Base-by-base conservation (phyloP, 1,140 invertebrate species). In the Mactra quadrangularis region DNA sequence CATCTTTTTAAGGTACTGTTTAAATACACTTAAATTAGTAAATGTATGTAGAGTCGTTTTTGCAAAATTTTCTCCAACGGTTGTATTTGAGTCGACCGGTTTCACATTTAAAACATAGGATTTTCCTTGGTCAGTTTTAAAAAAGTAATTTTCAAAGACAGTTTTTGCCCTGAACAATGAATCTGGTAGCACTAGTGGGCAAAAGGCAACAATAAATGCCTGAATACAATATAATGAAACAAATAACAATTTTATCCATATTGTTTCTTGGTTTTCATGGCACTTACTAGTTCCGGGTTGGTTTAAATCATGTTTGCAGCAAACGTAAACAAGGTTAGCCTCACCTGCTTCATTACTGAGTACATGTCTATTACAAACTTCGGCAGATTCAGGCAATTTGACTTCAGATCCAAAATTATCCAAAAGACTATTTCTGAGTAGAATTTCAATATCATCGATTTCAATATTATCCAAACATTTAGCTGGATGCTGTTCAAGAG, bases 281-380 rank as follows among this genome's bases (percentile, higher is more conserved):
- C 74, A 76, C 13, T 68, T n/a, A 1, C 47, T 22, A 6, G 1
- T 19, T 29, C 45, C 29, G 15, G 29, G 1, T 29, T 60, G 27
- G 1, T 22, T 62, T 4, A 17, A 1, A 7, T 27, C n/a, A 47
- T 25, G 17, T 1, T 27, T 62, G 59, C 74, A 76, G 59, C 74
- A 76, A 9, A 60, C 22, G 74, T 76, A 76, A 19, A 50, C 25
- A 17, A 76, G 27, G 29, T 4, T 76, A 9, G 55, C 74, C 3
- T 50, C 45, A 19, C 53, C 17, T 7, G 38, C 29, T 7, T 22
- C 19, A 6, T 15, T 29, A 29, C 31, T 45, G 9, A 27, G 0
- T 4, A 64, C 19, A 25, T 76, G 57, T 25, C 35, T 11, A 35
- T 62, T 76, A 31, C 74, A 76, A 27, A 76, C 57, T 13, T 60